Evolutionary conservation across 2,797 vertebrate species (phyloP), one percentile per base, ranked within the genome.

Genomic region (Babyrousa celebensis): DNA sequence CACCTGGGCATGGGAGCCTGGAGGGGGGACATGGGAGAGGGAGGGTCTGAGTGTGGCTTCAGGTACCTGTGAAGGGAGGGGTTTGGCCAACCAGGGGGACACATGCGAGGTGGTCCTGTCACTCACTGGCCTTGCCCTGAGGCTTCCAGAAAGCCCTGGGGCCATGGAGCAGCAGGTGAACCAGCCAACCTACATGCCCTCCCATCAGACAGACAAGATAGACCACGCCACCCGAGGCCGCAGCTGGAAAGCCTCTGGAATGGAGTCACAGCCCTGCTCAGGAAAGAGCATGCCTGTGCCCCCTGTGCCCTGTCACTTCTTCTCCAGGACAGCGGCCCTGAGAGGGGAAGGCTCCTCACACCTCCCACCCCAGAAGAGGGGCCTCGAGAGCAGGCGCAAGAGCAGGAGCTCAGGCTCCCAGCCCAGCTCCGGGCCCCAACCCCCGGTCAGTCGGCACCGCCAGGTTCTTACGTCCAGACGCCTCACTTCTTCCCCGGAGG

Each of bases 361-460:
- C 23, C 12, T 23, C 68, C 43, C 1, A 0, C 17, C 52, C 23
- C 36, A 52, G 67, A 21, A 27, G 23, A 58, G 27, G 15, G 43
- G 1, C 29, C 23, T 7, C 1, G 1, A 5, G 17, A 5, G 52
- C 48, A 43, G 56, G 54, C n/a, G 6, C 6, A 27, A 16, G 36
- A 25, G 23, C 6, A 1, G 12, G 78, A 40, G 4, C 56, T 56
- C 67, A 1, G 36, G 20, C 2, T 58, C 62, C 16, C 16, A 1
- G 14, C 8, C 1, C 56, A 5, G 14, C 11, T 7, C 60, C 48
- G 0, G 0, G 21, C 54, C 1, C 12, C 5, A 16, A 2, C 62
- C 25, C n/a, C 17, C 8, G 20, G 4, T 25, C 36, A 2, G 0
- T 36, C 6, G 29, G 17, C 2, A 1, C 21, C 12, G 4, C 70